Evolutionary conservation across 2,888 invertebrate genomes (phyloP).

Genomic region (Heliconius ethilla): DNA sequence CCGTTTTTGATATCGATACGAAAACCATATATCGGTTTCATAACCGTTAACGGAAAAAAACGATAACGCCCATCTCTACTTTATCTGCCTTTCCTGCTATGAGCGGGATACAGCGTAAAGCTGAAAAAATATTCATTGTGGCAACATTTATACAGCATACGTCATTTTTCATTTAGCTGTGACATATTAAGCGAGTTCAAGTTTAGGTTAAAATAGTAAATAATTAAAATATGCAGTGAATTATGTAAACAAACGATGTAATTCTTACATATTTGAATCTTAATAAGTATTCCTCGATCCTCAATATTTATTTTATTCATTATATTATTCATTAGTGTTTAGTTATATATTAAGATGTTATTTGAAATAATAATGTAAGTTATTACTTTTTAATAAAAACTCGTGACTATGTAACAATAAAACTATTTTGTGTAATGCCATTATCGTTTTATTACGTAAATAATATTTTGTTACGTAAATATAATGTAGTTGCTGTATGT

Average conservation of each 20-base stretch:
- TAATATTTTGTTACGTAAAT: neutral
- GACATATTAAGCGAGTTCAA: neutral
- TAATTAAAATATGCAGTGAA: constrained; percentile 24
- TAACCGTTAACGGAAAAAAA: no score
- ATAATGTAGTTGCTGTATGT: neutral
- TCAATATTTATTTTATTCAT: constrained; percentile 29
- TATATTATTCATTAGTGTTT: constrained; percentile 16
- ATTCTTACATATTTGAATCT: neutral
- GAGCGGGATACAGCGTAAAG: no score
- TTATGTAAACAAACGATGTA: constrained; percentile 32
- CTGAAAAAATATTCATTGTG: neutral
- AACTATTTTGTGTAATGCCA: no score
- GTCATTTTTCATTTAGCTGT: constrained; percentile 5
- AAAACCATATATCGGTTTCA: no score
- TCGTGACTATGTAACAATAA: constrained; percentile 2
- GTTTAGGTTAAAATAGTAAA: constrained; percentile 12
- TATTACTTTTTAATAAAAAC: neutral
- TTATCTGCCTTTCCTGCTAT: no score
- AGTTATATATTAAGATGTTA: constrained; percentile 36
- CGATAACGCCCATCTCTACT: no score
- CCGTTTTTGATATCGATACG: no score
- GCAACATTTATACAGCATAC: neutral
- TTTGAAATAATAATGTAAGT: constrained; percentile 43
- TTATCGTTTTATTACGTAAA: neutral
- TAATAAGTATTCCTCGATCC: constrained; percentile 11